Conservation (phyloP, 2,888 invertebrate species). For the Idaea biselata region DNA sequence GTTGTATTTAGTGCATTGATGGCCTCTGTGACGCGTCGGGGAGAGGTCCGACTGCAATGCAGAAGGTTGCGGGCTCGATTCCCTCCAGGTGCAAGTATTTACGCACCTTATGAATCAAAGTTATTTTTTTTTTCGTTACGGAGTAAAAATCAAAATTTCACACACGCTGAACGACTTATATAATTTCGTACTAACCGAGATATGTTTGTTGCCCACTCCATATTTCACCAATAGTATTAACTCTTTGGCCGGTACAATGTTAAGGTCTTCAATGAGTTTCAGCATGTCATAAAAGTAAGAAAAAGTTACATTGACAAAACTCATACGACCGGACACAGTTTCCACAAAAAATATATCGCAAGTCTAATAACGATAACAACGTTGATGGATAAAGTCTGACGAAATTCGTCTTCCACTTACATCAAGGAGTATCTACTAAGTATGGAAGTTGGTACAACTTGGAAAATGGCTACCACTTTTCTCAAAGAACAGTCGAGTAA, state of each 20-base stretch:
- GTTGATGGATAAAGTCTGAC: not conserved
- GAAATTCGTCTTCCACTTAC: constrained; percentile 6
- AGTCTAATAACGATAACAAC: constrained; percentile 5
- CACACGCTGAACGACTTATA: too few relatives aligned
- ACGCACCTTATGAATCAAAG: too few relatives aligned
- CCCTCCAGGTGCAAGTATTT: too few relatives aligned
- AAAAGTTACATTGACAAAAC: not conserved
- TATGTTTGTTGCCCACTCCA: too few relatives aligned
- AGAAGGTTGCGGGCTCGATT: too few relatives aligned
- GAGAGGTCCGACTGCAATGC: too few relatives aligned
- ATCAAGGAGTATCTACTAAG: constrained; percentile 21
- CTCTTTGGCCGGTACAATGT: not conserved
- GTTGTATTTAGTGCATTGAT: too few relatives aligned
- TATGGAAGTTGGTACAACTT: constrained; percentile 34
- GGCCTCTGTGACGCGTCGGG: too few relatives aligned
- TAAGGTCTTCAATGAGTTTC: not conserved
- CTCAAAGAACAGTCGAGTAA: constrained; percentile 40
- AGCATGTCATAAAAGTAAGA: not conserved
- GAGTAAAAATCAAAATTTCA: too few relatives aligned
- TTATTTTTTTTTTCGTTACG: too few relatives aligned
- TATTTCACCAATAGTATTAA: too few relatives aligned
- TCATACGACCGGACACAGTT: constrained; percentile 2
- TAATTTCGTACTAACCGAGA: too few relatives aligned
- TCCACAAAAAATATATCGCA: constrained; percentile 11
- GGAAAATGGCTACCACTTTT: constrained; percentile 39